Base-by-base conservation (phyloP, 2,797 vertebrate species). In the Euthynnus affinis region DNA sequence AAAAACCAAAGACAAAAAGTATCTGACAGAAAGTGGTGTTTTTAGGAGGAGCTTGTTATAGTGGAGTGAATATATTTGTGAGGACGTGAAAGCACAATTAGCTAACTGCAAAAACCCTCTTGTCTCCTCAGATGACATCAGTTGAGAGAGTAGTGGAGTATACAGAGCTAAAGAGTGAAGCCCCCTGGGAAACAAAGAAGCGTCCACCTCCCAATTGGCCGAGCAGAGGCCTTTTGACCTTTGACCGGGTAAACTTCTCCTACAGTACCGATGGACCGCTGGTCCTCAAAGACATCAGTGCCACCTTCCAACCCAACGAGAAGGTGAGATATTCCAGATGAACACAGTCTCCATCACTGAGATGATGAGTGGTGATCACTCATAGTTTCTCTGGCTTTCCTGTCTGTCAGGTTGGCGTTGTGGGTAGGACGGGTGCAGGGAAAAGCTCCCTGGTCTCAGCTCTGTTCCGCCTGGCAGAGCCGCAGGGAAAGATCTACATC, bases 71-170 rank as follows among this genome's bases (percentile, higher is more conserved):
- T 9, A 10, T 37, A 9, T 37, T 5, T 40, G 34, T 8, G 23
- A 25, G 10, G 15, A 37, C 13, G 17, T 2, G 12, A n/a, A 34
- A 25, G 0, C 6, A 9, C 1, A 42, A 25, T 13, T 9, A 6
- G 59, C 59, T 44, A 40, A 64, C 25, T 9, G 1, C 6, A 57
- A 18, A 29, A 3, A 29, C 9, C 9, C 13, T 56, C 32, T 14
- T 27, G 1, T 48, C 13, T 66, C 25, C 17, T 48, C 52, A 94
- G 94, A 95, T 99, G 98, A 99, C 97, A 3, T 99, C 98, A 0
- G 98, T 98, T 61, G 98, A 99, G 92, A 92, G 98, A 77, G 97
- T 99, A 76, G 93, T 97, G 66, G 98, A 99, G 72, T 99, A 99
- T 75, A 97, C 96, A 0, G 89, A 98, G 17, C 95, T 99, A 58